A percentile compares a stretch with the other conserved stretches of the same genome.
Evolutionary conservation across 2,888 invertebrate genomes (phyloP).

Genomic region (Aproaerema taeniolella): DNA sequence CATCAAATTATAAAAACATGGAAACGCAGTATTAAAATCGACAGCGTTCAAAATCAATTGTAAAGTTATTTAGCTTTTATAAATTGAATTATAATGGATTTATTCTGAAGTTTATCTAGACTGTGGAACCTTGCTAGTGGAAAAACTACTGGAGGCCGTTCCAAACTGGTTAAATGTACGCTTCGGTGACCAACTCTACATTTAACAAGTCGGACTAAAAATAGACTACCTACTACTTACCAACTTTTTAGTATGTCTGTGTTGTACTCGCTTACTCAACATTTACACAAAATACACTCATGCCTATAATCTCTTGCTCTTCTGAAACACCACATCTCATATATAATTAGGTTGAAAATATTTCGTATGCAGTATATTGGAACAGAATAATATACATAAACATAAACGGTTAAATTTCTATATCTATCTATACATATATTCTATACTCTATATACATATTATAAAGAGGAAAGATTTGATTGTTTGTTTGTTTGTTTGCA

Average conservation of each 20-base stretch:
- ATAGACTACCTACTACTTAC: background rate
- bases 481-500: too few relatives aligned
- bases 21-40: background rate
- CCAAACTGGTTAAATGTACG: constrained; percentile 39
- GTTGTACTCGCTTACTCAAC: too few relatives aligned
- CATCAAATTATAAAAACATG: background rate
- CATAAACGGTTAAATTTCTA: too few relatives aligned
- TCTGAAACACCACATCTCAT: background rate
- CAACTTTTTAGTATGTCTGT: too few relatives aligned
- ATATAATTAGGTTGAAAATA: background rate
- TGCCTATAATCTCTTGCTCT: background rate
- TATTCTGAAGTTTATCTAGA: background rate
- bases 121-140: constrained; percentile 36
- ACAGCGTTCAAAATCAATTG: background rate
- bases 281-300: too few relatives aligned
- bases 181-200: background rate
- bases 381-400: too few relatives aligned
- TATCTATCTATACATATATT: too few relatives aligned
- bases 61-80: background rate
- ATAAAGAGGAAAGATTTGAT: too few relatives aligned
- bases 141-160: constrained; percentile 45
- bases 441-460: too few relatives aligned
- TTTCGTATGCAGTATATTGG: background rate
- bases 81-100: background rate
- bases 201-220: background rate